These are phyloP conservation scores for Eremophila alpestris DNA, from an alignment of 2,797 vertebrate species.

Conservation along the genomic window DNA sequence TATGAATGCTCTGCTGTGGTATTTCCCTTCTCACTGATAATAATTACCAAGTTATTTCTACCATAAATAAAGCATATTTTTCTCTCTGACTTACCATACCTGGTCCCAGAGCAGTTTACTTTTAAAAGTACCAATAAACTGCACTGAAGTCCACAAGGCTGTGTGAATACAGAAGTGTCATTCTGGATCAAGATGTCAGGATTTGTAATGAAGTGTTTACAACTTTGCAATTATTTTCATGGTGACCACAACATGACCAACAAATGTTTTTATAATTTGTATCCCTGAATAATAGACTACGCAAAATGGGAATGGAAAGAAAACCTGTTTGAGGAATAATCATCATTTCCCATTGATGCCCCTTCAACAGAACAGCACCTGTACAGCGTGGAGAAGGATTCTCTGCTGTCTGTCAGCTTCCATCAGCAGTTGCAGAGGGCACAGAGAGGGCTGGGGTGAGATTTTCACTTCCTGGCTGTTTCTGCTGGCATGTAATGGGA, in stretches of 20 bases:
- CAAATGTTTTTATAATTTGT: neutral
- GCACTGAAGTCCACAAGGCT: neutral
- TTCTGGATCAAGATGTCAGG: neutral
- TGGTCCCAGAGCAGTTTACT: constrained; percentile 9
- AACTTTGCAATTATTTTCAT: neutral
- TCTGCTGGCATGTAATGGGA: neutral
- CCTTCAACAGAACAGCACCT: neutral
- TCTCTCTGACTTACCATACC: neutral
- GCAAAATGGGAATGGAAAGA: neutral
- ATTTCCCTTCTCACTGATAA: constrained; percentile 5
- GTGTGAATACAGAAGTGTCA: neutral
- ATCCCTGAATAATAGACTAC: neutral
- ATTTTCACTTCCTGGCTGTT: neutral
- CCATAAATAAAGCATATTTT: constrained; percentile 26
- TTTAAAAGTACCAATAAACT: neutral
- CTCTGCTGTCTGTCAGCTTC: neutral
- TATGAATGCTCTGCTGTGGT: neutral
- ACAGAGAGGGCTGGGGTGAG: neutral
- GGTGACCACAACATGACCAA: neutral
- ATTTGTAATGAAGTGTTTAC: neutral
- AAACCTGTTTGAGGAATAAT: neutral
- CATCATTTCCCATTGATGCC: neutral
- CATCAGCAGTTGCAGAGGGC: neutral
- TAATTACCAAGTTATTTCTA: constrained; percentile 50
- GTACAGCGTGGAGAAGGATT: neutral